These are phyloP conservation scores for Nephrotoma flavescens DNA, from an alignment of 2,888 invertebrate genomes.

Conservation along the genomic window DNA sequence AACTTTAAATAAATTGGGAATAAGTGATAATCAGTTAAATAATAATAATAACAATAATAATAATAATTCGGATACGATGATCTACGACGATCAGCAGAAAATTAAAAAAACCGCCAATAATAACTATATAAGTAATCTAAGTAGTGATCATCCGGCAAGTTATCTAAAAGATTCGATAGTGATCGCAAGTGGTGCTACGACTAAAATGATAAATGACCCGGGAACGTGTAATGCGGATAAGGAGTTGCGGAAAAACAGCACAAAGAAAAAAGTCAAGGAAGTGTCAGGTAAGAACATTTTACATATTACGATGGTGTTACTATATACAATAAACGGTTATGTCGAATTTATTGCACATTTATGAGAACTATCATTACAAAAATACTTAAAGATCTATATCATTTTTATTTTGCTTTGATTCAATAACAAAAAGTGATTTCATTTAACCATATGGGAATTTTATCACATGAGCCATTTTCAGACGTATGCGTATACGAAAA, in stretches of 20 bases:
- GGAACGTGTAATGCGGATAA: not conserved
- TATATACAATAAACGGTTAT: not conserved
- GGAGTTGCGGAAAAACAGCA: not conserved
- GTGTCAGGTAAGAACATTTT: not conserved
- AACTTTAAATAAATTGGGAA: not conserved
- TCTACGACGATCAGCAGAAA: not conserved
- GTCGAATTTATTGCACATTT: no score
- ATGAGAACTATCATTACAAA: no score
- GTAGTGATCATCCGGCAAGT: not conserved
- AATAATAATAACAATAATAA: slow-evolving; percentile 1
- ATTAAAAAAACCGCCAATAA: not conserved
- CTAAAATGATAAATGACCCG: not conserved
- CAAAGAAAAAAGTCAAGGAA: not conserved
- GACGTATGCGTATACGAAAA: not conserved
- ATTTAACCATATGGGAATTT: not conserved
- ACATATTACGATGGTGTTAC: not conserved
- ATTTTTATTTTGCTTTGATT: not conserved
- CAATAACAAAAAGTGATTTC: not conserved
- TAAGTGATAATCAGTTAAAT: not conserved
- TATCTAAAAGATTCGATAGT: not conserved
- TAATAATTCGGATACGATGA: not conserved
- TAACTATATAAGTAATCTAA: not conserved
- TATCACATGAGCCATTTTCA: not conserved
- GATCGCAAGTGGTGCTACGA: not conserved
- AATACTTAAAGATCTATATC: no score